Conservation (phyloP, 2,797 vertebrate genomes). For the Malacoraja senta region DNA sequence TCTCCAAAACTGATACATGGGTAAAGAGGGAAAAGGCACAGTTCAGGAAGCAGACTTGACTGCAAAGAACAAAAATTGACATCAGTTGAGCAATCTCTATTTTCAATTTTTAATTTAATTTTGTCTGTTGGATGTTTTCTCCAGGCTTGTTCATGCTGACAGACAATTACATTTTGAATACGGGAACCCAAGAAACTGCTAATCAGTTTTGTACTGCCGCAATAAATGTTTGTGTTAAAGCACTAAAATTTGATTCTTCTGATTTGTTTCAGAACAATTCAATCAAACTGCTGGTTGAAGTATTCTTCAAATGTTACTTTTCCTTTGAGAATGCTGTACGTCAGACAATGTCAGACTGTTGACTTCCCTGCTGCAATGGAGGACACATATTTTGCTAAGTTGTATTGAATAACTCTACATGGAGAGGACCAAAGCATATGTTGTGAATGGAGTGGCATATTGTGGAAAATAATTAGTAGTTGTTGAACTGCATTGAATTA, state of each 20-base stretch:
- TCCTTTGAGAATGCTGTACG: not conserved
- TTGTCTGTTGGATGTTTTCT: not conserved
- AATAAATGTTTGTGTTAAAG: not conserved
- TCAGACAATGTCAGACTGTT: not conserved
- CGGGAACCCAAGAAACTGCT: not conserved
- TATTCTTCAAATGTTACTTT: no score
- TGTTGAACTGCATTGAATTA: not conserved
- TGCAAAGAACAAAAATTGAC: not conserved
- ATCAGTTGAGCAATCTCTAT: not conserved
- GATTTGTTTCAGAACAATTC: not conserved
- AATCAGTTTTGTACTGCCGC: not conserved
- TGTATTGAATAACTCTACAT: not conserved
- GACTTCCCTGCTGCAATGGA: not conserved
- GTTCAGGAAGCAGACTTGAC: no score
- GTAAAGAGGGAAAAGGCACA: not conserved
- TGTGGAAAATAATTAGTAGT: not conserved
- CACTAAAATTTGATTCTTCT: not conserved
- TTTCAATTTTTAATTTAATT: no score
- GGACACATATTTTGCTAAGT: not conserved
- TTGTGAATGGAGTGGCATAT: not conserved
- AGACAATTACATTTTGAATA: not conserved
- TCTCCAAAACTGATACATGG: not conserved
- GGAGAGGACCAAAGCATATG: no score
- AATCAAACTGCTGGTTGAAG: not conserved
- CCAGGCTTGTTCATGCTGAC: not conserved